Evolutionary conservation across 2,113 vertebrate genomes (phyloP).

Genomic region (Echinops telfairi): DNA sequence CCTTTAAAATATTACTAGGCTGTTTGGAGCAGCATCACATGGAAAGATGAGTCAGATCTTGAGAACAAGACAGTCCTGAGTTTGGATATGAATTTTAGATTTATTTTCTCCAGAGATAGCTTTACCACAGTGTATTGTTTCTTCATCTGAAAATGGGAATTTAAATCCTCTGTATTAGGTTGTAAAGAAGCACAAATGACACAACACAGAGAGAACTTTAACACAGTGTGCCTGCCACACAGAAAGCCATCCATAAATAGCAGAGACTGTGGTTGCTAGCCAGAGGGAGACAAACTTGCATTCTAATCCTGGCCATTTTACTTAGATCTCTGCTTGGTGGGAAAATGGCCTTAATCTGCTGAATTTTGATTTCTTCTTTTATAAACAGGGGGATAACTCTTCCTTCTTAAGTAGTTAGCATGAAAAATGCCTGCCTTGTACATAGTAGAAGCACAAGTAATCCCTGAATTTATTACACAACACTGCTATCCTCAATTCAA

Average conservation of each 20-base stretch:
- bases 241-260: not conserved
- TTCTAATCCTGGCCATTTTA: not conserved
- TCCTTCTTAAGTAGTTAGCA: not conserved
- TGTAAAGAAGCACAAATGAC: not conserved
- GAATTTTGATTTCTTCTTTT: conserved; percentile 1
- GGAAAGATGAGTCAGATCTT: not conserved
- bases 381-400: not conserved
- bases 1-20: not conserved
- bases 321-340: not conserved
- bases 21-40: accelerated
- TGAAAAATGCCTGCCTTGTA: not conserved
- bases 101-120: not conserved
- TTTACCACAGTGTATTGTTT: not conserved
- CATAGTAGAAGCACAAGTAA: not conserved
- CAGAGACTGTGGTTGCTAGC: not conserved
- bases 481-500: not conserved
- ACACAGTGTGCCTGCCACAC: accelerated
- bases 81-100: not conserved
- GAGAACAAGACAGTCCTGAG: not conserved
- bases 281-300: not conserved
- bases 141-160: not conserved
- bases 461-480: not conserved
- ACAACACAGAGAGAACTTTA: not conserved
- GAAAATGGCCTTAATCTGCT: not conserved
- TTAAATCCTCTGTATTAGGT: not conserved